Evolutionary conservation across 1,140 invertebrate species (phyloP).

Genomic region (Magallana ariakensis): DNA sequence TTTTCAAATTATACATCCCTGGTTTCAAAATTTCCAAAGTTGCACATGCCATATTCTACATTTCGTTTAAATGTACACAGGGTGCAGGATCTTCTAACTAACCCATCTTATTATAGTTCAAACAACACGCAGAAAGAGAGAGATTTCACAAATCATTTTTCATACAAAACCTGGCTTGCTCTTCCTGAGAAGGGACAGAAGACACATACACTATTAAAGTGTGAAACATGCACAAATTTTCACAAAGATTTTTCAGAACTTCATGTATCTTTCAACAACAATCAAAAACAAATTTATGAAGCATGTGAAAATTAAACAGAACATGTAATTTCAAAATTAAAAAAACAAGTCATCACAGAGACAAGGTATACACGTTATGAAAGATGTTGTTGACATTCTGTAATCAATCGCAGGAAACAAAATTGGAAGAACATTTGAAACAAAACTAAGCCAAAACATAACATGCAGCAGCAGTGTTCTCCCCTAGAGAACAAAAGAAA

Average conservation of each 20-base stretch:
- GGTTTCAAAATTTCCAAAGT: not conserved
- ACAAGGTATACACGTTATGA: not conserved
- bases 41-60: not conserved
- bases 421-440: not conserved
- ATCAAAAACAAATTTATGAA: too few relatives aligned
- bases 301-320: not conserved
- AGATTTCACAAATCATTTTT: too few relatives aligned
- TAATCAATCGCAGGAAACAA: not conserved
- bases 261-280: too few relatives aligned
- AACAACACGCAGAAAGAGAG: not conserved
- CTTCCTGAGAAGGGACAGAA: too few relatives aligned
- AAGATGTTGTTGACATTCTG: not conserved
- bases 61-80: not conserved
- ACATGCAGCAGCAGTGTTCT: too few relatives aligned
- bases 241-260: too few relatives aligned
- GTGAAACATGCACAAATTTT: too few relatives aligned
- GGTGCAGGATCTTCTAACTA: not conserved
- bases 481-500: not conserved
- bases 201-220: too few relatives aligned
- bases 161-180: too few relatives aligned
- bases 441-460: not conserved
- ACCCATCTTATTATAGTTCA: not conserved
- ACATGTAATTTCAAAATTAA: not conserved
- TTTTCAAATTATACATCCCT: too few relatives aligned
- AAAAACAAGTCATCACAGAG: not conserved